These are phyloP conservation scores for Drosophila kikkawai DNA, from an alignment of 1,140 invertebrate genomes.

Conservation along the genomic window DNA sequence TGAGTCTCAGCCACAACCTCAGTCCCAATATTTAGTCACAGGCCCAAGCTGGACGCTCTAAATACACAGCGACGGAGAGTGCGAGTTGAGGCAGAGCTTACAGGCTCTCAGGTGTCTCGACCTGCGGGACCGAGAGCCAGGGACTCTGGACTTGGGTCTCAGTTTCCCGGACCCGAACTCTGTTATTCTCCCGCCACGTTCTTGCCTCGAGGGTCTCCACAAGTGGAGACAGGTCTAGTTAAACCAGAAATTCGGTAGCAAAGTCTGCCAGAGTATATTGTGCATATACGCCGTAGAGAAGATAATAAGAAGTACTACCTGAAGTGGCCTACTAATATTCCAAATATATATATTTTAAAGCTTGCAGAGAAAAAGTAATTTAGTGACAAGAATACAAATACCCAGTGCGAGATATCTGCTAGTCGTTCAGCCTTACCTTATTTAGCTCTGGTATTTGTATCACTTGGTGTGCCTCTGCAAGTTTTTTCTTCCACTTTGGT, in stretches of 20 bases:
- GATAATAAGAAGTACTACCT: too few species aligned
- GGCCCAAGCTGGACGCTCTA: slow-evolving; percentile 57
- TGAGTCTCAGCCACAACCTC: background rate
- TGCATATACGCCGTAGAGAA: too few species aligned
- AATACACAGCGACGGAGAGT: slow-evolving; percentile 28
- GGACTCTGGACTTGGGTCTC: background rate
- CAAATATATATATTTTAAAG: background rate
- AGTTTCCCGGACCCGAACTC: background rate
- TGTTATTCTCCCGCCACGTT: slow-evolving; percentile 19
- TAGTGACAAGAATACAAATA: background rate
- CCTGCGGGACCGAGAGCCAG: slow-evolving; percentile 31
- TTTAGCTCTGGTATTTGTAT: slow-evolving; percentile 1
- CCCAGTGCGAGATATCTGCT: background rate
- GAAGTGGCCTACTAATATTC: background rate
- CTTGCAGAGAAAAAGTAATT: too few species aligned
- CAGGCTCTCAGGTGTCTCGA: slow-evolving; percentile 47
- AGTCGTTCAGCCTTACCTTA: background rate
- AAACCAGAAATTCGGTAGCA: slow-evolving; percentile 70
- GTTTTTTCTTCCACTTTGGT: slow-evolving; percentile 21
- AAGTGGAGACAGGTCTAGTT: slow-evolving; percentile 51
- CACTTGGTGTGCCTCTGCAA: slow-evolving; percentile 7
- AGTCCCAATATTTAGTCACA: slow-evolving; percentile 27
- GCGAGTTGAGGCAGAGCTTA: slow-evolving; percentile 36
- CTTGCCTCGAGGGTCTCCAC: slow-evolving; percentile 9
- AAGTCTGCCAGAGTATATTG: slow-evolving; percentile 3